Evolutionary conservation across 2,113 vertebrate species (phyloP), one percentile per base, ranked within the genome.

Genomic region (Dipodomys merriami): DNA sequence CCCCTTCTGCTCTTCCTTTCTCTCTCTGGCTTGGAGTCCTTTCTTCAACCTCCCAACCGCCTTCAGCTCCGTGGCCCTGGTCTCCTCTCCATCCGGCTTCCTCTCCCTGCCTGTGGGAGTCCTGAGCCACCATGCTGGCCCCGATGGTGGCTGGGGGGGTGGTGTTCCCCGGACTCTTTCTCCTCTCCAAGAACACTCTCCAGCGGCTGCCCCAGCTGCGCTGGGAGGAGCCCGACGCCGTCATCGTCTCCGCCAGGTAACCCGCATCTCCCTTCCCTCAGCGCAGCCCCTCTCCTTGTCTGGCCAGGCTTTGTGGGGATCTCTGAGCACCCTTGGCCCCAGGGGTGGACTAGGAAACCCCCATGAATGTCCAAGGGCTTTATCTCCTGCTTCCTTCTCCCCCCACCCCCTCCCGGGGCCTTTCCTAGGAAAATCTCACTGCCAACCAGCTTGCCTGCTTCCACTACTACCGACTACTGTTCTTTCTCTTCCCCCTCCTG

Each of bases 151-250:
- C 98, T 13, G 99, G 99, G 89, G 98, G 98, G 72, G 93, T 98
- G 97, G 98, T 99, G 96, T 99, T 99, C 97, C 99, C 98, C 0
- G 99, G 99, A 96, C 98, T 99, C 83, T 99, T 98, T 97, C 95
- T 99, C 68, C 87, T 98, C 80, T 98, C 98, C 94, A 98, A 98
- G 95, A 97, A 91, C 93, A 96, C 97, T 39, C 98, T 99, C 90
- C 98, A 96, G 96, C 96, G 91, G 68, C 88, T 98, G 96, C 98
- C 98, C 49, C 97, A 97, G 29, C 96, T 98, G 97, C 97, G 97
- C 94, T 98, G 98, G 98, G 98, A 96, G 74, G 98, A 98, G 80
- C 98, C 97, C 3, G 98, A 99, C 27, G 98, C 99, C 2, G 97
- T 98, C 90, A 97, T 98, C 44, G 96, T 99, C 64, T 98, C 99